Evolutionary conservation across 2,113 vertebrate species (phyloP), one percentile per base, ranked within the genome.

Genomic region (Anarhynchus alexandrinus): DNA sequence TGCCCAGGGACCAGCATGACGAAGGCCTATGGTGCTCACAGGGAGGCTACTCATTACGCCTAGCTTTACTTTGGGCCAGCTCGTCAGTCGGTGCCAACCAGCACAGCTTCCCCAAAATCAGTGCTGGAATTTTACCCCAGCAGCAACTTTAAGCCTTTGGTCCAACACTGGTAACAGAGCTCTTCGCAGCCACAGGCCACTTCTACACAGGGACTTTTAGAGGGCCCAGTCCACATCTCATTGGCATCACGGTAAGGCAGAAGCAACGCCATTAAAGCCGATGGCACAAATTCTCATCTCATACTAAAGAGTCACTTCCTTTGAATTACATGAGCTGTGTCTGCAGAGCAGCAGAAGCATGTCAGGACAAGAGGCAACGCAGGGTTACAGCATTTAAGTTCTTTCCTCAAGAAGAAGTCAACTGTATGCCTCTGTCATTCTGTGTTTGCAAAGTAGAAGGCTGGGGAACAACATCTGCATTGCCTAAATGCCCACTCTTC

Each of bases 191-290:
- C 45, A 30, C 15, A 4, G 23, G 7, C 40, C 34, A 30, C 40
- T 16, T 27, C 27, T 26, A 21, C 52, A 42, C 19, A 16, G 26
- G 13, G 5, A 27, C 15, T 83, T 70, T 9, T 1, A 29, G 38
- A 57, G 32, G 17, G 11, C 9, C 71, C 1, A 0, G 52, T 15
- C 72, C 27, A 12, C 12, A 43, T 61, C 40, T 72, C 45, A 7
- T 14, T 40, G 36, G 27, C 51, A 54, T 47, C 64, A 18, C 0
- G 0, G 62, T 1, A 47, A 70, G 45, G 25, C 27, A 83, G 25
- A 86, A 38, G 25, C 5, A 92, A n/a, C 29, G 45, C 19, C 26
- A 9, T 15, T 25, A 40, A 65, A 92, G 43, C n/a, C n/a, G 26
- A 49, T 5, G 6, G 40, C 40, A 49, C 29, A n/a, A 51, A 54